Conservation (phyloP, 2,888 invertebrate genomes). For the Cotesia congregata region DNA sequence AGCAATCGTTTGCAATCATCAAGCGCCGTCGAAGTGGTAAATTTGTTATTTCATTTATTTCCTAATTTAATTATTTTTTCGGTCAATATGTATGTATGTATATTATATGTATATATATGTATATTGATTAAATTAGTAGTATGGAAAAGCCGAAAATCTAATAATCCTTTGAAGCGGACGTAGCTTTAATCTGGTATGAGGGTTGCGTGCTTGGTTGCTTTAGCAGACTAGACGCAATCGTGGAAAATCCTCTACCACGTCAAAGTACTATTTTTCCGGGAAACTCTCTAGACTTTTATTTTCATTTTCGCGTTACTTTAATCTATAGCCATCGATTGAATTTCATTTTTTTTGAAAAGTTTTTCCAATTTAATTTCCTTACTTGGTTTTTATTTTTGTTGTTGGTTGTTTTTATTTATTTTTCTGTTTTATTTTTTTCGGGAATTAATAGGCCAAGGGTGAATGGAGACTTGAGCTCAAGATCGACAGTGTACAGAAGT, state of each 20-base stretch:
- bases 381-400: background rate
- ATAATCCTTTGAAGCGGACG: constrained; percentile 50
- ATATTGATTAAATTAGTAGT: background rate
- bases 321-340: constrained; percentile 12
- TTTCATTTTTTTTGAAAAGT: background rate
- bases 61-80: too few relatives aligned
- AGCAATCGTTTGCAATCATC: constrained; percentile 72
- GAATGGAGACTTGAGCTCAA: constrained; percentile 79
- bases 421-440: background rate
- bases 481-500: constrained; percentile 78
- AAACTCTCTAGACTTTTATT: constrained; percentile 8
- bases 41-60: constrained; percentile 36
- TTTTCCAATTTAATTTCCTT: background rate
- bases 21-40: constrained; percentile 71
- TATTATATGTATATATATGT: background rate
- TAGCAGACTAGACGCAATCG: constrained; percentile 11
- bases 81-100: background rate
- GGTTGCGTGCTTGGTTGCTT: constrained; percentile 26
- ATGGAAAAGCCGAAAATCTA: constrained; percentile 46
- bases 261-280: constrained; percentile 10
- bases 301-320: constrained; percentile 15
- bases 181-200: constrained; percentile 6
- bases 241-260: constrained; percentile 16
- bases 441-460: constrained; percentile 74
- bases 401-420: background rate